Base-by-base conservation (phyloP, 2,797 vertebrate genomes). In the Cygnus olor region DNA sequence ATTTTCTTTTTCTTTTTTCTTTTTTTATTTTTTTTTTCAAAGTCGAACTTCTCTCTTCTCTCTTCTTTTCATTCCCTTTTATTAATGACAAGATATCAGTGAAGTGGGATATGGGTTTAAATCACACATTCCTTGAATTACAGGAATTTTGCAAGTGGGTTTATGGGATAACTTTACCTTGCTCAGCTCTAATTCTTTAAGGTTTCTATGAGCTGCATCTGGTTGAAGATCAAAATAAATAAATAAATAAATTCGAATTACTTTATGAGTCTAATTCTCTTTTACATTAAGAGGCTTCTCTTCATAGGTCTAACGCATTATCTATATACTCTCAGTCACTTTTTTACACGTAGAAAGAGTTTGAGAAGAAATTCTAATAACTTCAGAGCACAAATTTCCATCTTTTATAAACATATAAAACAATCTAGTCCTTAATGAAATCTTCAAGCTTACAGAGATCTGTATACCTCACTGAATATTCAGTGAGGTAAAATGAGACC, bases 321-420 rank as follows among this genome's bases (percentile, higher is more conserved):
- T 2, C 7, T 64, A 89, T 2, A 7, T 80, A 18, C 32, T 71
- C 12, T 64, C 32, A 68, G 11, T 0, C 1, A 8, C 5, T 3
- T 51, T 64, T 58, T 42, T 38, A 22, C 28, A 66, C 68, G 7
- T 44, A 68, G 20, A 71, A 76, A 17, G 21, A 47, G 2, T 36
- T 77, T 66, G 20, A 34, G 44, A 49, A 63, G 16, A 66, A 71
- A 45, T 74, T 73, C 21, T 63, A 20, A 49, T 44, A 49, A 53
- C 82, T 70, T 1, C 30, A 57, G 27, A 73, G 8, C 19, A 42
- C 14, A 34, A 25, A 27, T 63, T 64, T 64, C 20, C 8, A 14
- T 60, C 3, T 70, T 82, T 80, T 53, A 36, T 19, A 71, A 84
- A 66, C 1, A 21, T 19, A 58, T 42, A 54, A 86, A 49, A 22